Conservation (phyloP, 2,113 vertebrate genomes). For the Helogale parvula region DNA sequence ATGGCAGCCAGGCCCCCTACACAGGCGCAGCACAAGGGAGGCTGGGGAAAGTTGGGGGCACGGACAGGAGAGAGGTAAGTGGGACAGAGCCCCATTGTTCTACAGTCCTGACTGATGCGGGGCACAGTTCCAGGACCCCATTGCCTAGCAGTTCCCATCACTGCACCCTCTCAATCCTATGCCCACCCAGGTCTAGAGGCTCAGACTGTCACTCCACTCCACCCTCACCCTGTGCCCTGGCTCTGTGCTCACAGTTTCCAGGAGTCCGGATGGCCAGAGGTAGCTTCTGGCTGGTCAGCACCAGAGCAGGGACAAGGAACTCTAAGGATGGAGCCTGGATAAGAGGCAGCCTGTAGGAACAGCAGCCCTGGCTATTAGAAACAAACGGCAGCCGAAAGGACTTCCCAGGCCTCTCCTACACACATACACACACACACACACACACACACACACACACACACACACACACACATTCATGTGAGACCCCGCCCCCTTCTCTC, state of each 20-base stretch:
- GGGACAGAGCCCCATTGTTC: neutral
- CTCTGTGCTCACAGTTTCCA: constrained; percentile 84
- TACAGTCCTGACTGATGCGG: neutral
- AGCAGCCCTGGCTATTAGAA: neutral
- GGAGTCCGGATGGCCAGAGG: constrained; percentile 35
- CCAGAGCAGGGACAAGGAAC: constrained; percentile 88
- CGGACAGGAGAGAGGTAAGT: neutral
- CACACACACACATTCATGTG: neutral
- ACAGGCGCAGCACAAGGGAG: constrained; percentile 21
- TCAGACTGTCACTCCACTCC: neutral
- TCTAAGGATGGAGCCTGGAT: constrained; percentile 91
- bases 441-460: neutral
- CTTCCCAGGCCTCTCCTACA: neutral
- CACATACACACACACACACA: neutral
- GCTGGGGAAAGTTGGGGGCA: neutral
- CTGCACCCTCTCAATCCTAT: neutral
- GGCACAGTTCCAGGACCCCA: neutral
- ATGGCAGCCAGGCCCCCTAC: constrained; percentile 55
- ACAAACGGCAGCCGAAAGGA: neutral
- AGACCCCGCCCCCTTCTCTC: neutral
- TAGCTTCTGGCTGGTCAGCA: constrained; percentile 83
- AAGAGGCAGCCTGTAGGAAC: constrained; percentile 87
- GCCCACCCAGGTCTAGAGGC: neutral
- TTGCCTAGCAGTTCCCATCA: neutral
- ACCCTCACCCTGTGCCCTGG: neutral